A percentile compares a stretch with the other conserved stretches of the same genome.
These are phyloP conservation scores for Agrilus biguttatus DNA, from an alignment of 2,888 invertebrate genomes.

Conservation along the genomic window DNA sequence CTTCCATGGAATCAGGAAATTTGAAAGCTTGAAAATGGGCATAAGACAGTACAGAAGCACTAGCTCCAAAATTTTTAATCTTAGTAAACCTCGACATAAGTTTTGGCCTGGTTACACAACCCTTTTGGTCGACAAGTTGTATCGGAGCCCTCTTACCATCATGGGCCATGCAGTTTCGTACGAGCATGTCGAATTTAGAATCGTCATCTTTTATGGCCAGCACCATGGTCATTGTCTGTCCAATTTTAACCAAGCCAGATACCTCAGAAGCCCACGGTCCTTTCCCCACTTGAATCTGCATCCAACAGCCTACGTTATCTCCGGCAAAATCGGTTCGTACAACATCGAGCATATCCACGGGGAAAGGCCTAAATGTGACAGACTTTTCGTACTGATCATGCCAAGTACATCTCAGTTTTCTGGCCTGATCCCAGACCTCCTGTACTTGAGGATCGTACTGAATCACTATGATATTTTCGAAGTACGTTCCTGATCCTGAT, in stretches of 20 bases:
- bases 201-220: conserved; percentile 90
- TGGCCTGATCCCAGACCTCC: conserved; percentile 83
- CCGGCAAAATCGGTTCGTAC: conserved; percentile 91
- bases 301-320: conserved; percentile 93
- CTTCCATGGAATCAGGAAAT: conserved; percentile 93
- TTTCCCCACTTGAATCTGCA: conserved; percentile 92
- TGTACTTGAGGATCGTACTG: conserved; percentile 90
- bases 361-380: conserved; percentile 87
- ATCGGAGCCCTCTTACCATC: conserved; percentile 89
- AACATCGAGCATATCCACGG: conserved; percentile 88
- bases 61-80: conserved; percentile 89
- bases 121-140: conserved; percentile 82
- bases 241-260: conserved; percentile 85
- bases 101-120: conserved; percentile 84
- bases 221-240: conserved; percentile 95
- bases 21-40: conserved; percentile 93
- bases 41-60: conserved; percentile 81
- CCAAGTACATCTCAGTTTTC: conserved; percentile 87
- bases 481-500: conserved; percentile 81
- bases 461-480: conserved; percentile 86
- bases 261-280: conserved; percentile 94
- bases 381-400: conserved; percentile 92
- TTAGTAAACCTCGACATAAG: conserved; percentile 88
- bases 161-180: conserved; percentile 86
- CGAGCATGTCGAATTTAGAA: conserved; percentile 89